These are phyloP conservation scores for Brachyhypopomus gauderio DNA, from an alignment of 2,113 vertebrate species.

Conservation along the genomic window DNA sequence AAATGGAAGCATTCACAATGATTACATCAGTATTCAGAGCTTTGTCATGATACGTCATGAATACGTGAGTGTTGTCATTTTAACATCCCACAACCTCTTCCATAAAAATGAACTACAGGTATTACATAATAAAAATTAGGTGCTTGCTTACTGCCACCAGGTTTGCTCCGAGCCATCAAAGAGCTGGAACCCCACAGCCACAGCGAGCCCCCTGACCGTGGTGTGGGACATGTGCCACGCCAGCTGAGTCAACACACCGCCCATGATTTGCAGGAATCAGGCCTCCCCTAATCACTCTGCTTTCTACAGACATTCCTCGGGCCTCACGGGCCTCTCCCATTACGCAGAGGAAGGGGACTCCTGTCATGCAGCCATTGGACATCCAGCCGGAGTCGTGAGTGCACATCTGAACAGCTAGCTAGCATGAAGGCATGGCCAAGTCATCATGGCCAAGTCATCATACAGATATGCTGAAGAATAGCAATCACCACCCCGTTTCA, in stretches of 20 bases:
- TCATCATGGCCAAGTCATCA: neutral
- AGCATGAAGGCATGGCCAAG: neutral
- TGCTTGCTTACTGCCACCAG: no score
- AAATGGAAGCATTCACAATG: no score
- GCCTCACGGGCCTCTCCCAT: conserved; percentile 3
- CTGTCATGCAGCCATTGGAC: neutral
- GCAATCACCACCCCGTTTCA: no score
- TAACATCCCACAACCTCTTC: no score
- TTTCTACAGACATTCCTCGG: conserved; percentile 36
- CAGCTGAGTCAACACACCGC: conserved; percentile 51
- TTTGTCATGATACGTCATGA: no score
- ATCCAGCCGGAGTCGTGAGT: neutral
- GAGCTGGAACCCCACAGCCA: neutral
- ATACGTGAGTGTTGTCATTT: no score
- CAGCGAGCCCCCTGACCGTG: neutral
- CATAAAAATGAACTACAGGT: neutral
- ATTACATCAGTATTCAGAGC: no score
- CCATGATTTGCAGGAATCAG: conserved; percentile 46
- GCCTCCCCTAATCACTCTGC: conserved; percentile 17
- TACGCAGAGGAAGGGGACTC: conserved; percentile 20
- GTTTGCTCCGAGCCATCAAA: conserved; percentile 8
- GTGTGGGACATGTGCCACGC: neutral
- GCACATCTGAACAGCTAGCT: neutral
- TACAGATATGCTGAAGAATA: no score
- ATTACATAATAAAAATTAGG: neutral